Base-by-base conservation (phyloP, 1,140 invertebrate genomes). In the Liolophura sinensis region DNA sequence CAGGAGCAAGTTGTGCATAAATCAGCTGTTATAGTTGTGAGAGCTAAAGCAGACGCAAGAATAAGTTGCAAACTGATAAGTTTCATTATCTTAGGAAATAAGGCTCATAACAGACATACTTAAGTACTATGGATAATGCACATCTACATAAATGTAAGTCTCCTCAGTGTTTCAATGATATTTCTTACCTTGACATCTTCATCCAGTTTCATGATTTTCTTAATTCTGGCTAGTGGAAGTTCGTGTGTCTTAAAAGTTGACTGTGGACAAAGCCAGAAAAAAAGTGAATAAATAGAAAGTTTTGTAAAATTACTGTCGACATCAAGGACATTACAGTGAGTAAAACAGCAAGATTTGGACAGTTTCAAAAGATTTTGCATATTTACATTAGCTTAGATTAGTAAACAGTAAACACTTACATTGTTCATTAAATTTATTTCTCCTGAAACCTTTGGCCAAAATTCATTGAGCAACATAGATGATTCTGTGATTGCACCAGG, bases 121-220 rank as follows among this genome's bases (percentile, higher is more conserved):
- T n/a, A n/a, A n/a, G n/a, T n/a, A n/a, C n/a, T n/a, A n/a, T n/a
- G n/a, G n/a, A n/a, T n/a, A n/a, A n/a, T n/a, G n/a, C n/a, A n/a
- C n/a, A n/a, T n/a, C n/a, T 40, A 40, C 3, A 5, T 5, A 40
- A 40, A 9, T 40, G 31, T 40, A 40, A 40, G 9, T 40, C 9
- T 40, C 31, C 3, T 40, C 9, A n/a, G 1, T 52, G n/a, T 12
- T 20, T 46, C 14, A 14, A 54, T 25, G 24, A 54, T 9, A 20
- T 54, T 3, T 22, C 65, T 64, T 73, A 86, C 85, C 78, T 98
- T 98, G 0, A 99, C 97, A 85, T 99, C 96, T 73, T 98, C 97
- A 82, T 99, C 97, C 27, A 99, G 85, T 85, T 99, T 99, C 97
- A 99, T 99, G 55, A 99, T 99, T 81, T 99, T 99, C 85, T 99